Conservation (phyloP, 1,140 invertebrate species). For the Drosophila burlai region DNA sequence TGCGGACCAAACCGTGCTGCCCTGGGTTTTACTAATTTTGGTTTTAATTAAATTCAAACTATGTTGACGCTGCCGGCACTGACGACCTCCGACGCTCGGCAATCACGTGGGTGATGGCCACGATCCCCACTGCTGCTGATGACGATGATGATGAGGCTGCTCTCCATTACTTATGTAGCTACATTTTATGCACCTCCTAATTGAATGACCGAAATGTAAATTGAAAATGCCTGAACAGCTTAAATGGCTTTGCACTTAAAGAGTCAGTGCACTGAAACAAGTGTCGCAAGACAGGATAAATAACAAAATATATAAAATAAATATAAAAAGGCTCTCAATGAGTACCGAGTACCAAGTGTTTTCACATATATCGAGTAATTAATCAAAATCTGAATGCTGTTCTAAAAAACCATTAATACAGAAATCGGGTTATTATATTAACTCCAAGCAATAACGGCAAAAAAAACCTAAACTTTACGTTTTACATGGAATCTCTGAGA, state of each 20-base stretch:
- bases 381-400: no score
- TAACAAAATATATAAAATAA: background rate
- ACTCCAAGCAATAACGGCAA: no score
- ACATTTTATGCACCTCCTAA: conserved; percentile 65
- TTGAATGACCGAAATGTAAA: conserved; percentile 76
- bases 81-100: conserved; percentile 44
- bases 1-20: conserved; percentile 6
- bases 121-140: conserved; percentile 18
- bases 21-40: conserved; percentile 72
- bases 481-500: background rate
- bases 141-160: conserved; percentile 43
- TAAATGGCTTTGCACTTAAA: conserved; percentile 36
- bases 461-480: no score
- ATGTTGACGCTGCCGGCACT: conserved; percentile 74
- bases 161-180: conserved; percentile 63
- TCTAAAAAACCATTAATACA: no score
- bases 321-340: background rate
- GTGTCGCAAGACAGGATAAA: background rate
- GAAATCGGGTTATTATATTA: no score
- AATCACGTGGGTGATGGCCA: conserved; percentile 50
- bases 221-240: conserved; percentile 57
- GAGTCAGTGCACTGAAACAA: background rate
- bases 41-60: conserved; percentile 82
- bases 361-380: no score
- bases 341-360: no score